Conservation (phyloP, 2,888 invertebrate genomes). For the Cheilosia urbana region DNA sequence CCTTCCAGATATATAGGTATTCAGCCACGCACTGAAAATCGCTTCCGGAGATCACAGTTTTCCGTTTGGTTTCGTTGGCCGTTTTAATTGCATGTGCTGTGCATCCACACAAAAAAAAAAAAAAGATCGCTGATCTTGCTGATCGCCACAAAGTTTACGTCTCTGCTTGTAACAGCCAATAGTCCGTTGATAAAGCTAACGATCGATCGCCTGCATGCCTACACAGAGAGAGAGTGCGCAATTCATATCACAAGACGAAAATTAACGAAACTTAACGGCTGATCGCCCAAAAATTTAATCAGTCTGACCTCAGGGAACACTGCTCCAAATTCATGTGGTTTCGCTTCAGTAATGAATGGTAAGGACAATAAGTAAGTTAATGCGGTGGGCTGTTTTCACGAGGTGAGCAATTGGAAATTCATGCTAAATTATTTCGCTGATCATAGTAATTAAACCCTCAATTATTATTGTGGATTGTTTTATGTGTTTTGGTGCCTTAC, state of each 20-base stretch:
- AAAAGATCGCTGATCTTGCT: slow-evolving; percentile 45
- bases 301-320: slow-evolving; percentile 78
- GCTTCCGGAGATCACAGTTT: slow-evolving; percentile 70
- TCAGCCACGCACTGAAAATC: slow-evolving; percentile 53
- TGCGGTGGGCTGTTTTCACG: slow-evolving; percentile 33
- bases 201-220: slow-evolving; percentile 16
- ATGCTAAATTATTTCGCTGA: slow-evolving; percentile 24
- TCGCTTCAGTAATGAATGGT: slow-evolving; percentile 53
- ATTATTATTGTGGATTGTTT: not conserved
- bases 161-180: slow-evolving; percentile 4
- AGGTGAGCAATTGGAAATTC: slow-evolving; percentile 35
- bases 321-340: slow-evolving; percentile 57
- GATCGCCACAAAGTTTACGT: slow-evolving; percentile 33
- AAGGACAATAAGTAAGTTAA: slow-evolving; percentile 52
- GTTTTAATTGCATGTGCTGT: slow-evolving; percentile 43
- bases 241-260: slow-evolving; percentile 60
- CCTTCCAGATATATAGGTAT: slow-evolving; percentile 20
- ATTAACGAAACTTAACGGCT: slow-evolving; percentile 83
- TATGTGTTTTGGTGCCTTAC: not conserved
- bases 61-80: slow-evolving; percentile 51
- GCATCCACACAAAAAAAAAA: slow-evolving; percentile 23
- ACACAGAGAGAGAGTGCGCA: not conserved
- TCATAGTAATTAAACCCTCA: slow-evolving; percentile 21
- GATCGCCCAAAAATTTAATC: slow-evolving; percentile 84
- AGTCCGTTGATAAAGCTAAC: slow-evolving; percentile 27